Evolutionary conservation across 2,888 invertebrate species (phyloP).

Genomic region (Drosophila nr. perissopoda): DNA sequence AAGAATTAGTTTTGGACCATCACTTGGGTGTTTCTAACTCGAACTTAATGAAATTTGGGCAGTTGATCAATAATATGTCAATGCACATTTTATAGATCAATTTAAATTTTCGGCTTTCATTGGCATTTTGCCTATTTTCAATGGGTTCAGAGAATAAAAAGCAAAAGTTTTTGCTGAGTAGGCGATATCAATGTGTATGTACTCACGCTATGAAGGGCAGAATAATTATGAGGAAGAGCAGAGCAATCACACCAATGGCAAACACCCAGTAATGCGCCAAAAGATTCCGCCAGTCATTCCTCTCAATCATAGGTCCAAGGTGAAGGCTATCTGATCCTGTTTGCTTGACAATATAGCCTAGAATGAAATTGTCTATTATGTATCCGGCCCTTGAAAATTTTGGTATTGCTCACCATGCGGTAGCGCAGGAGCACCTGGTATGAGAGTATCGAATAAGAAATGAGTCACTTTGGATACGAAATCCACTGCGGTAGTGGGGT

Average conservation of each 20-base stretch:
- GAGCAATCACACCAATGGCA: conserved; percentile 84
- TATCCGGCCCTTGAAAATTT: background rate
- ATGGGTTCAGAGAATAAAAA: background rate
- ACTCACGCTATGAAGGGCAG: conserved; percentile 92
- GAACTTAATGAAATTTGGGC: too few relatives aligned
- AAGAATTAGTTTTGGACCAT: too few relatives aligned
- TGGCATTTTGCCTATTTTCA: too few relatives aligned
- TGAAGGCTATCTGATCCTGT: conserved; percentile 62
- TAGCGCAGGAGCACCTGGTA: conserved; percentile 38
- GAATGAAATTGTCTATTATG: background rate
- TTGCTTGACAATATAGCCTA: conserved; percentile 79
- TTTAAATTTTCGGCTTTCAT: too few relatives aligned
- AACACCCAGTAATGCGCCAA: conserved; percentile 86
- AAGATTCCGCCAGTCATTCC: conserved; percentile 85
- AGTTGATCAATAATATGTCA: too few relatives aligned
- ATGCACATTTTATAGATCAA: too few relatives aligned
- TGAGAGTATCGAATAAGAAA: conserved; percentile 38
- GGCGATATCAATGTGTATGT: background rate
- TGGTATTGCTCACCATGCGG: conserved; percentile 46
- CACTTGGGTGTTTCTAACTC: too few relatives aligned
- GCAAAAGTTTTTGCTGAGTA: too few relatives aligned
- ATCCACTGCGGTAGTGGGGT: conserved; percentile 44
- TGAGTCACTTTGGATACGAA: conserved; percentile 56
- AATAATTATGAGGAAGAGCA: conserved; percentile 89
- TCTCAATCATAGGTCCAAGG: conserved; percentile 76